phyloP scores from a whole-genome alignment of 2,797 vertebrate species.

The Leptodactylus fallax region DNA sequence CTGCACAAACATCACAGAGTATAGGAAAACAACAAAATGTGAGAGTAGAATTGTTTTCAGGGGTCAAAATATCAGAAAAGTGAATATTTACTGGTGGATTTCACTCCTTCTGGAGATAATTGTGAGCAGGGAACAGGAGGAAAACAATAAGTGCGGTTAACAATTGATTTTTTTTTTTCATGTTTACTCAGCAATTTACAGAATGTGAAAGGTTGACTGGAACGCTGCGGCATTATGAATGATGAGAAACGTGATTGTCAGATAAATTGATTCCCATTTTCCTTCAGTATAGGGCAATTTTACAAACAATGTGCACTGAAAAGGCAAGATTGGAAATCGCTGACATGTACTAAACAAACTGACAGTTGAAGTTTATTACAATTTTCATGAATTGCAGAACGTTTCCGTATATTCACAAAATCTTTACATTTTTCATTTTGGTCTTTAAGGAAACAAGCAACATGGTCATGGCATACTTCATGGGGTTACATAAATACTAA shows the following conservation, averaged over 20 bases:
- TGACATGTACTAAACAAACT: slow-evolving; percentile 18
- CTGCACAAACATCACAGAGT: neutral
- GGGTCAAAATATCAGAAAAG: neutral
- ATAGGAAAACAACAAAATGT: neutral
- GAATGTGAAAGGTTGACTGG: neutral
- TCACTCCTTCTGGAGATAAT: neutral
- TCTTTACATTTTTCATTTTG: slow-evolving; percentile 27
- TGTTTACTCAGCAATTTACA: slow-evolving; percentile 24
- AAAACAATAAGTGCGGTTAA: neutral
- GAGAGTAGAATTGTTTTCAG: neutral
- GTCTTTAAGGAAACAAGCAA: slow-evolving; percentile 21
- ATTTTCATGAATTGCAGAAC: slow-evolving; percentile 20
- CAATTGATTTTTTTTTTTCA: neutral
- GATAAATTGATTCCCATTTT: slow-evolving; percentile 24
- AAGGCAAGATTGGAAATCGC: slow-evolving; percentile 1
- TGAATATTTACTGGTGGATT: neutral
- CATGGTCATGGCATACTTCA: slow-evolving; percentile 9
- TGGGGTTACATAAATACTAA: slow-evolving; percentile 43
- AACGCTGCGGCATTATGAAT: neutral
- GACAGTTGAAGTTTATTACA: slow-evolving; percentile 5
- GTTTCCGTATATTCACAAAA: slow-evolving; percentile 17
- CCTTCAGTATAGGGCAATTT: slow-evolving; percentile 7
- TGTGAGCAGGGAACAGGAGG: neutral
- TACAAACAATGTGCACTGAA: slow-evolving; percentile 3
- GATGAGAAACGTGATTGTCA: slow-evolving; percentile 1